A percentile compares a stretch with the other conserved stretches of the same genome.
Conservation (phyloP, 2,888 invertebrate genomes). For the Drosophila ezoana region DNA sequence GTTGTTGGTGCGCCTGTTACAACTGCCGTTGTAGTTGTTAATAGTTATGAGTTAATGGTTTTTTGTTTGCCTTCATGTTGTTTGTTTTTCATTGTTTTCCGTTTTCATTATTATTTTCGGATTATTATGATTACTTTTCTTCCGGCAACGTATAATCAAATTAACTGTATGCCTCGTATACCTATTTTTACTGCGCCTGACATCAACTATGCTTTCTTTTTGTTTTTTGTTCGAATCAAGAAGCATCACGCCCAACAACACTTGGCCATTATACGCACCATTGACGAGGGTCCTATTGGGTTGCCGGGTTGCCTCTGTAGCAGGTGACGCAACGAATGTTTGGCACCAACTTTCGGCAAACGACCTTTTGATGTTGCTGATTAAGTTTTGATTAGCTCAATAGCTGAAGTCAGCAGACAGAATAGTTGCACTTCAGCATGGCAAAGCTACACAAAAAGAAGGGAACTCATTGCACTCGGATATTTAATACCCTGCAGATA, state of each 20-base stretch:
- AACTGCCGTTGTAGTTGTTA: conserved; percentile 64
- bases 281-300: conserved; percentile 28
- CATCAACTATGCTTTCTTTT: conserved; percentile 31
- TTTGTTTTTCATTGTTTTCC: conserved; percentile 49
- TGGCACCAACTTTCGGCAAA: conserved; percentile 54
- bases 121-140: conserved; percentile 78
- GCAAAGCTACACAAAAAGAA: not conserved
- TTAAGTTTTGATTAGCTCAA: conserved; percentile 72
- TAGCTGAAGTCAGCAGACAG: conserved; percentile 17
- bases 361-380: conserved; percentile 73
- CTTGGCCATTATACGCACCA: conserved; percentile 9
- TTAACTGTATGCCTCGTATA: conserved; percentile 55
- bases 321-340: conserved; percentile 31
- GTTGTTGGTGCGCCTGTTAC: conserved; percentile 5
- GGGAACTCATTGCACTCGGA: not conserved
- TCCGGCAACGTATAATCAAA: conserved; percentile 74
- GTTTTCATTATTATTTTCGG: conserved; percentile 76
- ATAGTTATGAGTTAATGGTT: conserved; percentile 81
- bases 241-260: not conserved
- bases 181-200: conserved; percentile 19
- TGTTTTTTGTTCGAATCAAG: not conserved
- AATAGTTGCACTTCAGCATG: conserved; percentile 7
- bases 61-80: conserved; percentile 65
- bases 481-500: conserved; percentile 1
- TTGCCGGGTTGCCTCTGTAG: not conserved